Evolutionary conservation across 2,113 vertebrate species (phyloP).

Genomic region (Macheiramphus alcinus): DNA sequence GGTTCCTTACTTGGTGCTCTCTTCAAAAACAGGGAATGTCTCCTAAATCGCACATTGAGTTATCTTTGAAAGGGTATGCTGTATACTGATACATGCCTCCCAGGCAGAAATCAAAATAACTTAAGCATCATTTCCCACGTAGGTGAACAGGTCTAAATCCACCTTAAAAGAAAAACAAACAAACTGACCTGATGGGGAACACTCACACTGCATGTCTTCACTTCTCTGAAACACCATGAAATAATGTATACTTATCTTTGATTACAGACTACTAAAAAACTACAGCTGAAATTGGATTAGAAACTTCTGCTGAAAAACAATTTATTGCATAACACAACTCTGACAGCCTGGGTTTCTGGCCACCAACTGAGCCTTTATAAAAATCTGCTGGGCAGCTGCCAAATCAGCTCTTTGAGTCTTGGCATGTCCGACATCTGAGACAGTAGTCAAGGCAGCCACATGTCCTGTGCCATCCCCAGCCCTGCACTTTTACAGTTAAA

Average conservation of each 20-base stretch:
- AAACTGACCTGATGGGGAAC: background rate
- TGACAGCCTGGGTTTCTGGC: slow-evolving; percentile 69
- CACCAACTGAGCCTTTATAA: slow-evolving; percentile 75
- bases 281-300: slow-evolving; percentile 72
- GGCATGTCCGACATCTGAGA: slow-evolving; percentile 59
- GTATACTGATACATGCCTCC: background rate
- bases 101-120: background rate
- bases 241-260: slow-evolving; percentile 64
- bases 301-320: slow-evolving; percentile 71
- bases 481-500: background rate
- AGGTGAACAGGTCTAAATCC: background rate
- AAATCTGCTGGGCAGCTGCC: slow-evolving; percentile 76
- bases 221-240: slow-evolving; percentile 46
- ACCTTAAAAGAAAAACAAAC: background rate
- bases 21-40: background rate
- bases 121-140: background rate
- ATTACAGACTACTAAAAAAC: slow-evolving; percentile 47
- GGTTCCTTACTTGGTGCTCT: background rate
- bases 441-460: slow-evolving; percentile 66
- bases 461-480: slow-evolving; percentile 32
- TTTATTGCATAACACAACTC: slow-evolving; percentile 72
- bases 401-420: slow-evolving; percentile 70
- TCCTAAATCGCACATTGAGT: fast-evolving
- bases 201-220: background rate
- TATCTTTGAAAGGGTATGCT: background rate